phyloP scores from a whole-genome alignment of 2,797 vertebrate species.

The Balearica regulorum region DNA sequence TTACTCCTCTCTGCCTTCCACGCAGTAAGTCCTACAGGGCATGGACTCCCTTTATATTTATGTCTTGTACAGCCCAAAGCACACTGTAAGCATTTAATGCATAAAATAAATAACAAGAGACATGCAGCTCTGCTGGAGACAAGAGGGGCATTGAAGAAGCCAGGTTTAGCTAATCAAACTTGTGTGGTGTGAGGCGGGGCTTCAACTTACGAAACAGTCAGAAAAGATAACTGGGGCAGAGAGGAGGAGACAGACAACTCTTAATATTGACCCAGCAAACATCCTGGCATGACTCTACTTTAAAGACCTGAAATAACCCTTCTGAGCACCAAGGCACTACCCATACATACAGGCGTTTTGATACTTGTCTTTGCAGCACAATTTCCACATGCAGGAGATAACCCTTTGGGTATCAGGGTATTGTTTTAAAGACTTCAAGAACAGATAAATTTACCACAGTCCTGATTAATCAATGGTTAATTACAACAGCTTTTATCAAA shows the following conservation, averaged over 20 bases:
- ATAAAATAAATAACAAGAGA: constrained; percentile 57
- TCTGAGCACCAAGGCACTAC: neutral
- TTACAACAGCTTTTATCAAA: neutral
- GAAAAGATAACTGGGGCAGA: neutral
- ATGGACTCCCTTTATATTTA: constrained; percentile 41
- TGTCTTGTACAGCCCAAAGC: constrained; percentile 46
- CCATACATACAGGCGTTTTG: fast-evolving
- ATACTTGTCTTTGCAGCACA: neutral
- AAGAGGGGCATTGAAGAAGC: neutral
- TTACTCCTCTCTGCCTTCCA: neutral
- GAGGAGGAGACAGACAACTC: neutral
- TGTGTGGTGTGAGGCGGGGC: neutral
- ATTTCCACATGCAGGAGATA: neutral
- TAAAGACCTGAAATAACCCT: neutral
- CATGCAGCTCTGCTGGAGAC: constrained; percentile 18
- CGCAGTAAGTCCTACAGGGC: neutral
- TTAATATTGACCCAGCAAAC: neutral
- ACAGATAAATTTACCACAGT: neutral
- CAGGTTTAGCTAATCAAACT: neutral
- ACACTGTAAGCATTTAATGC: constrained; percentile 53
- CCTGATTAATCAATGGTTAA: neutral
- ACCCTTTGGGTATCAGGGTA: neutral
- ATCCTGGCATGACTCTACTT: neutral
- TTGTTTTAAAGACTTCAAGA: neutral
- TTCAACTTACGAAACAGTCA: neutral